Base-by-base conservation (phyloP, 2,888 invertebrate species). In the Cheilosia variabilis region DNA sequence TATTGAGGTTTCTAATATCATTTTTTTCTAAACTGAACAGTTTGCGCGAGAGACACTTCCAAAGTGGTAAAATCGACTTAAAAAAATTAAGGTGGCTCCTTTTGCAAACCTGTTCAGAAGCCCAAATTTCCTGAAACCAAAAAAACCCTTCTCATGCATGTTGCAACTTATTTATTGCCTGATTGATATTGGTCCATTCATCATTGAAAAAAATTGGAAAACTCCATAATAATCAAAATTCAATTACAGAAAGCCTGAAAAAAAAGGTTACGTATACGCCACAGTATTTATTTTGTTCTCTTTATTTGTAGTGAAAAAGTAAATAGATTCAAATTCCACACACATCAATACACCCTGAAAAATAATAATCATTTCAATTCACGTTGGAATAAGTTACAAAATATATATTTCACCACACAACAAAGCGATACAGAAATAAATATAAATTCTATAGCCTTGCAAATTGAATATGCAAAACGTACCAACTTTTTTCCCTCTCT, bases 231-330 rank as follows among this genome's bases (percentile, higher is more conserved):
- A 52, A 24, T 52, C 4, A 4, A 52, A 4, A 52, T 52, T 15
- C 52, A 19, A 13, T 52, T 52, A 27, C 37, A 34, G 4, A 47
- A 72, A 52, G n/a, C 50, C 13, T 19, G 6, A 19, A 22, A 50
- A 22, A 50, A 50, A 71, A 60, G n/a, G n/a, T 45, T 66, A 71
- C 71, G 50, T 37, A 76, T 66, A 58, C 76, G 58, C 58, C 58
- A 17, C 15, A 37, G 66, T 60, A 43, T 2, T 27, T 27, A 31
- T 27, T 31, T 27, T 0, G 27, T 27, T 22, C 13, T 50, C 13
- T 22, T 9, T 47, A 9, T 17, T 19, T 55, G 7, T 9, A 7
- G 27, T 9, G 7, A 9, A 55, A 55, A 31, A 53, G 5, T 10
- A 34, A 17, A 17, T 17, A 17, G 1, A 55, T 10, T 24, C 4